Percentiles rank a stretch among this genome's conserved stretches.
These are phyloP conservation scores for Neotragus pygmaeus DNA, from an alignment of 2,113 vertebrate species.

Conservation along the genomic window DNA sequence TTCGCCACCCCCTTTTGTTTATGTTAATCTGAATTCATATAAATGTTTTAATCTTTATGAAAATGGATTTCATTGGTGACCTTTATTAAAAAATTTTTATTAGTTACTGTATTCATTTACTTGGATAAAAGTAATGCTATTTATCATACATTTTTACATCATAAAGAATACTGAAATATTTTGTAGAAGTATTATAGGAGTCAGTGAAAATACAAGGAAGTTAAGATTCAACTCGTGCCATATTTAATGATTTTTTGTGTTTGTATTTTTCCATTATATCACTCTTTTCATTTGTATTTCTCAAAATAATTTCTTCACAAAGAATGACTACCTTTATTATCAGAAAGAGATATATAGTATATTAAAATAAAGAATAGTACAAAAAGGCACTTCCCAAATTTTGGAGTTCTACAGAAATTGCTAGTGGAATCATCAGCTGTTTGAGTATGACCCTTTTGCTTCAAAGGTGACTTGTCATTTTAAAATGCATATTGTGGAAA, in stretches of 20 bases:
- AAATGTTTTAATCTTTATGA: neutral
- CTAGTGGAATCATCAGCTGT: neutral
- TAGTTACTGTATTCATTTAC: neutral
- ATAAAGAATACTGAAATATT: neutral
- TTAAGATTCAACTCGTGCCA: neutral
- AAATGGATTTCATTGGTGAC: neutral
- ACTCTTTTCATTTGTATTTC: neutral
- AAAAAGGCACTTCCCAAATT: neutral
- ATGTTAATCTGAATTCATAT: neutral
- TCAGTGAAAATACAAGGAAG: neutral
- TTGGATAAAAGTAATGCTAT: neutral
- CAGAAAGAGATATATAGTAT: neutral
- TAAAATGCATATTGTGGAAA: neutral
- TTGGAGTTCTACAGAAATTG: neutral
- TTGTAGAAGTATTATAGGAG: neutral
- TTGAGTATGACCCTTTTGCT: neutral
- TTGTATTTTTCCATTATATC: neutral
- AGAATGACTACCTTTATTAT: neutral
- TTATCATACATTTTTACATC: neutral
- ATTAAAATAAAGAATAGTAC: neutral
- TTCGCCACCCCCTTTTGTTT: neutral
- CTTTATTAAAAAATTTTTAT: neutral
- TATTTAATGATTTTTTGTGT: neutral
- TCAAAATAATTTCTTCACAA: slow-evolving; percentile 26
- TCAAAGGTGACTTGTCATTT: neutral